Evolutionary conservation across 2,888 invertebrate species (phyloP).

Genomic region (Zhuqinia jingwanae): DNA sequence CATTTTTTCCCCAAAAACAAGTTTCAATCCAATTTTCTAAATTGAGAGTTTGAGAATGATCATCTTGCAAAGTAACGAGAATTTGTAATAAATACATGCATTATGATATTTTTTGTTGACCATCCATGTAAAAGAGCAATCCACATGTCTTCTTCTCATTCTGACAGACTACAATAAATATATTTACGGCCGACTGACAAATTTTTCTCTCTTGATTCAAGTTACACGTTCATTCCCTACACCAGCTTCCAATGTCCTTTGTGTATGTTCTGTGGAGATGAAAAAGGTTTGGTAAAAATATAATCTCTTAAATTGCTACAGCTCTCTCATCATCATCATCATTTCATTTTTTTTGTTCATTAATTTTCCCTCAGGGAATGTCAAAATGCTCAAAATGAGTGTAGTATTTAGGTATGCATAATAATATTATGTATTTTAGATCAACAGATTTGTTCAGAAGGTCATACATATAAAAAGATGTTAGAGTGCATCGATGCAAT

Average conservation of each 20-base stretch:
- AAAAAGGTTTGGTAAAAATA: background rate
- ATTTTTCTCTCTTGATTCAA: conserved; percentile 11
- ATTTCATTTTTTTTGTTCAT: conserved; percentile 15
- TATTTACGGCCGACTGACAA: background rate
- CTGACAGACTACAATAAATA: background rate
- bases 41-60: conserved; percentile 48
- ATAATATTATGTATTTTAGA: background rate
- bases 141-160: background rate
- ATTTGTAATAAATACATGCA: conserved; percentile 58
- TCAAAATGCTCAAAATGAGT: background rate
- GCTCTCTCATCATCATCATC: background rate
- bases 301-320: background rate
- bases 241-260: no score
- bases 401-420: background rate
- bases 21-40: conserved; percentile 69
- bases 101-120: conserved; percentile 48
- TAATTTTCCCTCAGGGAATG: conserved; percentile 9
- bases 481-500: conserved; percentile 66
- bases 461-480: conserved; percentile 67
- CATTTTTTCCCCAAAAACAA: background rate
- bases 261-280: background rate
- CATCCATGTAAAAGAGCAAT: conserved; percentile 38
- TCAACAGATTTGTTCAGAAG: conserved; percentile 68
- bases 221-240: no score
- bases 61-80: conserved; percentile 30